These are phyloP conservation scores for Parazoanthus atlanticus DNA, from an alignment of 92 coral and sea anemone genomes.

Conservation along the genomic window DNA sequence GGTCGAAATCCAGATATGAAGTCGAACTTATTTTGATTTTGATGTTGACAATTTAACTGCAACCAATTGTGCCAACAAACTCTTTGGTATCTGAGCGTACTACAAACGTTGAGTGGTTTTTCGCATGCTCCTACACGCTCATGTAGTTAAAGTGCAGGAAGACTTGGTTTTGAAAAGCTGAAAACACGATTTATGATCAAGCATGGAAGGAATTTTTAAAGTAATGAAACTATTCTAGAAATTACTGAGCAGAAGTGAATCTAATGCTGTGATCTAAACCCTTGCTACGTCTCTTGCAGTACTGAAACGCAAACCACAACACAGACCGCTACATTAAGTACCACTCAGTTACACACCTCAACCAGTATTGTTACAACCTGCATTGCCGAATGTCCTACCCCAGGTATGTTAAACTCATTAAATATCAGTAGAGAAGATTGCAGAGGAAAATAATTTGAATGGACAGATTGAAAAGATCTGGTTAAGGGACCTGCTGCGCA, in stretches of 20 bases:
- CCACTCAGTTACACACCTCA: neutral
- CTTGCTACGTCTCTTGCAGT: neutral
- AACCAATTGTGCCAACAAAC: too few relatives aligned
- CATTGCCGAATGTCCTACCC: neutral
- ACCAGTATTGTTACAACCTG: constrained; percentile 23
- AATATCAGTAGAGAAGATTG: too few relatives aligned
- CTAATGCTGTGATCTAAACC: neutral
- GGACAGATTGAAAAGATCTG: neutral
- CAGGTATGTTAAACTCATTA: neutral
- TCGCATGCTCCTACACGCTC: neutral
- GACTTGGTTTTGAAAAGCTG: neutral
- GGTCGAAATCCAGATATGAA: too few relatives aligned
- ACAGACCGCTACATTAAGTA: neutral
- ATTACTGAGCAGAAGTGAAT: neutral
- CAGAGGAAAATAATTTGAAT: too few relatives aligned
- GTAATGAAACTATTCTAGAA: too few relatives aligned
- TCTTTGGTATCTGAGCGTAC: neutral
- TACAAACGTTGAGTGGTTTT: neutral
- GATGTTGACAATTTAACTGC: too few relatives aligned
- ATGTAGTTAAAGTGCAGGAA: neutral
- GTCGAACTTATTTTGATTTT: too few relatives aligned
- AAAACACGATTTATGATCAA: too few relatives aligned
- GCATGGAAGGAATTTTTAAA: too few relatives aligned
- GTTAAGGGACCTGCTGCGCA: too few relatives aligned
- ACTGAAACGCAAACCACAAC: constrained; percentile 8